These are phyloP conservation scores for Drosophila sturtevanti DNA, from an alignment of 1,140 invertebrate genomes.

Conservation along the genomic window DNA sequence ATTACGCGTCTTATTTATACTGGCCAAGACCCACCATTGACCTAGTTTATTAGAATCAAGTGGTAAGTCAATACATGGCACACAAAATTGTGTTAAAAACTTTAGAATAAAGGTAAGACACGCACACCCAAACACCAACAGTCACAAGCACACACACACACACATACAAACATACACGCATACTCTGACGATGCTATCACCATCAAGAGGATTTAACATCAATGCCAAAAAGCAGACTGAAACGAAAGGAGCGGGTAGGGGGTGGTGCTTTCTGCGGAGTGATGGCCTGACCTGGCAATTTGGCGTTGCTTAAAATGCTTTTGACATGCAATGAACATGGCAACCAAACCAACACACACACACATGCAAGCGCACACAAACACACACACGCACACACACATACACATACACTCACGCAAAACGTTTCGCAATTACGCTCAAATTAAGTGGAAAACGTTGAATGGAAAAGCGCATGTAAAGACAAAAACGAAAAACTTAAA, in stretches of 20 bases:
- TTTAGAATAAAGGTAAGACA: slow-evolving; percentile 23
- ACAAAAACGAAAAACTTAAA: background rate
- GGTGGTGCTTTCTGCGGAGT: background rate
- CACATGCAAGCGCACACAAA: slow-evolving; percentile 6
- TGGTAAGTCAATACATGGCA: background rate
- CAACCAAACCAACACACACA: slow-evolving; percentile 26
- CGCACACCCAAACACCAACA: slow-evolving; percentile 14
- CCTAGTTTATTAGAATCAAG: slow-evolving; percentile 30
- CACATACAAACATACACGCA: slow-evolving; percentile 8
- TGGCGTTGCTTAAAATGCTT: slow-evolving; percentile 56
- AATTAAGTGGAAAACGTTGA: slow-evolving; percentile 45
- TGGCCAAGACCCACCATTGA: slow-evolving; percentile 28
- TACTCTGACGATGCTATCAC: slow-evolving; percentile 19
- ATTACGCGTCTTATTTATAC: slow-evolving; percentile 19
- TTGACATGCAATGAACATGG: slow-evolving; percentile 67
- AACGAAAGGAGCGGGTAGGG: background rate
- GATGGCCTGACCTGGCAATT: slow-evolving; percentile 21
- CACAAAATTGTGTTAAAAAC: slow-evolving; percentile 21
- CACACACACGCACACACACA: background rate
- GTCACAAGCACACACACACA: slow-evolving; percentile 1
- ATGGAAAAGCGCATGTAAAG: slow-evolving; percentile 11
- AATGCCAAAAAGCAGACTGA: slow-evolving; percentile 39
- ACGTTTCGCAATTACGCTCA: slow-evolving; percentile 39
- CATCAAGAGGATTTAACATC: slow-evolving; percentile 41
- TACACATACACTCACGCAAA: slow-evolving; percentile 7